phyloP scores from a whole-genome alignment of 2,888 invertebrate species.

The Lasius platythorax region DNA sequence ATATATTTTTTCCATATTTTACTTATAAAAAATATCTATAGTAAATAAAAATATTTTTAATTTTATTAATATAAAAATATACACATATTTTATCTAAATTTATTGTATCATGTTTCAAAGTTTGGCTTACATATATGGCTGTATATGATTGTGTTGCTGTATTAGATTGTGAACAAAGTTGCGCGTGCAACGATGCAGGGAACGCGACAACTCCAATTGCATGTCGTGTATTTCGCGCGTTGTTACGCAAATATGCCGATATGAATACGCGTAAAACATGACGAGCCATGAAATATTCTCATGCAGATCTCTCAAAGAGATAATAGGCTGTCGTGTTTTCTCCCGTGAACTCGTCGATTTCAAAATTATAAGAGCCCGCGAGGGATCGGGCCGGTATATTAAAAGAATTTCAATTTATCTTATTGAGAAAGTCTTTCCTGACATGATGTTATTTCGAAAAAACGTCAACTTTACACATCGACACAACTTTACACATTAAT shows the following conservation, averaged over 20 bases:
- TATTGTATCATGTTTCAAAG: background rate
- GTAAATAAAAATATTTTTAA: slow-evolving; percentile 17
- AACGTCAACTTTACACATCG: background rate
- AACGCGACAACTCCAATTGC: slow-evolving; percentile 31
- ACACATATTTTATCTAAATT: background rate
- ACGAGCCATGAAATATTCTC: slow-evolving; percentile 46
- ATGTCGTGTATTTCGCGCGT: slow-evolving; percentile 36
- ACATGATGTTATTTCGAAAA: slow-evolving; percentile 9
- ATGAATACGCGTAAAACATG: slow-evolving; percentile 34
- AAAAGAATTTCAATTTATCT: slow-evolving; percentile 41
- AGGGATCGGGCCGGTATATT: slow-evolving; percentile 15
- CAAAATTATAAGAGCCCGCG: slow-evolving; percentile 28
- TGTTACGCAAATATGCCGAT: slow-evolving; percentile 44
- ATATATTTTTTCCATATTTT: background rate
- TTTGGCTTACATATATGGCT: background rate
- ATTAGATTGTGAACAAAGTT: slow-evolving; percentile 8
- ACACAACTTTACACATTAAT: background rate
- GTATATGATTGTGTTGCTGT: background rate
- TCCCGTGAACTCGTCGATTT: slow-evolving; percentile 35
- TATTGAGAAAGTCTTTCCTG: slow-evolving; percentile 1
- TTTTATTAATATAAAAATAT: background rate
- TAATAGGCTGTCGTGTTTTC: slow-evolving; percentile 34
- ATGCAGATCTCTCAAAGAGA: slow-evolving; percentile 45
- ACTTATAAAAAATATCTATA: background rate
- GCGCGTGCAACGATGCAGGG: slow-evolving; percentile 25